Evolutionary conservation across 1,140 invertebrate species (phyloP), one percentile per base, ranked within the genome.

Genomic region (Vanessa atalanta): DNA sequence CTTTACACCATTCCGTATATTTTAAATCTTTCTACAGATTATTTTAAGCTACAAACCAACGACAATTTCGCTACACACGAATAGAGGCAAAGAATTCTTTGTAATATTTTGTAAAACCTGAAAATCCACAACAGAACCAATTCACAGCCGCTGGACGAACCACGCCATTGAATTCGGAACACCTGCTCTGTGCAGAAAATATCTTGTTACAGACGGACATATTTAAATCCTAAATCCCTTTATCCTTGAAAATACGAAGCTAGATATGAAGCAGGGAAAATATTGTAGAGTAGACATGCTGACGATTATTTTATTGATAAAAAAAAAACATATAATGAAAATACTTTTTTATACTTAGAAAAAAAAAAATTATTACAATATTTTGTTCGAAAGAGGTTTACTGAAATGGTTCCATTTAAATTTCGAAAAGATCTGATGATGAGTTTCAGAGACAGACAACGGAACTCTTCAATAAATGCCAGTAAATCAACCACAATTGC

Each of bases 91-190:
- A 6, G 47, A 53, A 53, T 53, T 15, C 48, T 64, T 43, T 53
- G 69, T 65, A 65, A 64, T 64, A 64, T 71, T 69, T 23, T 64
- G 69, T 71, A 53, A 51, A 71, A 64, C 51, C 13, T 50, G 47
- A 71, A 71, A 70, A 71, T 71, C 61, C 61, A 51, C 20, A 26
- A 48, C 61, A 65, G 57, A 71, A 71, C 69, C 57, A n/a, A 71
- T 71, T 64, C 47, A 4, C 69, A 64, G 47, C 14, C 47, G 31
- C 26, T 31, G 53, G 57, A 71, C 60, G 43, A 66, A 47, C 47
- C 64, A 23, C 20, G 13, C 9, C 65, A 66, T 66, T 51, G 20
- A 50, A 51, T 31, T 14, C 23, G 57, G 16, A 66, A 51, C 64
- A 48, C 47, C 65, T 51, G 57, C 57, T 15, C 7, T 51, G 37